Percentiles rank a stretch among this genome's conserved stretches.
These are phyloP conservation scores for Sesia bembeciformis DNA, from an alignment of 2,888 invertebrate genomes.

Conservation along the genomic window DNA sequence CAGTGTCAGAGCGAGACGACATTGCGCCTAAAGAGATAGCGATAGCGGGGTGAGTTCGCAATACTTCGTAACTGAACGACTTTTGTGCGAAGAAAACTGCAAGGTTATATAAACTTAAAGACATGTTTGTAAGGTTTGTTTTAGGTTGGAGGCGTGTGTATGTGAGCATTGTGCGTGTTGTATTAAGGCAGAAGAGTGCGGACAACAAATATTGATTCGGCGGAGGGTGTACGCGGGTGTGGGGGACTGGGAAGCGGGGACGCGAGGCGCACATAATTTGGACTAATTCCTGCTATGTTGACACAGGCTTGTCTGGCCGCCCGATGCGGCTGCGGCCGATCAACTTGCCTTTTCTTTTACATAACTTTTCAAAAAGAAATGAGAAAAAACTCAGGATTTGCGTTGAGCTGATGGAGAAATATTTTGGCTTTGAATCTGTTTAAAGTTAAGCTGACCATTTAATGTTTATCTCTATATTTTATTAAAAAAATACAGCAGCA, in stretches of 20 bases:
- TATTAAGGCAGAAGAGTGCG: constrained; percentile 73
- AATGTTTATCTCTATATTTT: constrained; percentile 39
- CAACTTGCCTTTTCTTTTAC: constrained; percentile 26
- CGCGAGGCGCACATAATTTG: constrained; percentile 66
- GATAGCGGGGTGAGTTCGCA: constrained; percentile 52
- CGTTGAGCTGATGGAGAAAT: constrained; percentile 3
- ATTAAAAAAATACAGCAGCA: constrained; percentile 5
- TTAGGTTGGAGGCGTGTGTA: constrained; percentile 12
- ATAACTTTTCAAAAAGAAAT: constrained; percentile 6
- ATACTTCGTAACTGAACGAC: constrained; percentile 13
- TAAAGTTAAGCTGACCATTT: no score
- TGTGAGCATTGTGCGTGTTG: constrained; percentile 68
- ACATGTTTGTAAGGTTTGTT: constrained; percentile 1
- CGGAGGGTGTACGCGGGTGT: constrained; percentile 33
- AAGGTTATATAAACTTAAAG: constrained; percentile 10
- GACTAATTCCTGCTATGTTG: constrained; percentile 71
- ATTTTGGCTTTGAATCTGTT: constrained; percentile 14
- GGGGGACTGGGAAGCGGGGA: constrained; percentile 17
- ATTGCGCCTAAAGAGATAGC: constrained; percentile 63
- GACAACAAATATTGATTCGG: constrained; percentile 76
- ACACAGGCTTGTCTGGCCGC: constrained; percentile 63
- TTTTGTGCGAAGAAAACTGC: constrained; percentile 12
- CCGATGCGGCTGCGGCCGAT: constrained; percentile 42
- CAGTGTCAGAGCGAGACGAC: constrained; percentile 59
- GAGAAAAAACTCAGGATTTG: constrained; percentile 2